Base-by-base conservation (phyloP, 2,888 invertebrate species). In the Catocala nupta region DNA sequence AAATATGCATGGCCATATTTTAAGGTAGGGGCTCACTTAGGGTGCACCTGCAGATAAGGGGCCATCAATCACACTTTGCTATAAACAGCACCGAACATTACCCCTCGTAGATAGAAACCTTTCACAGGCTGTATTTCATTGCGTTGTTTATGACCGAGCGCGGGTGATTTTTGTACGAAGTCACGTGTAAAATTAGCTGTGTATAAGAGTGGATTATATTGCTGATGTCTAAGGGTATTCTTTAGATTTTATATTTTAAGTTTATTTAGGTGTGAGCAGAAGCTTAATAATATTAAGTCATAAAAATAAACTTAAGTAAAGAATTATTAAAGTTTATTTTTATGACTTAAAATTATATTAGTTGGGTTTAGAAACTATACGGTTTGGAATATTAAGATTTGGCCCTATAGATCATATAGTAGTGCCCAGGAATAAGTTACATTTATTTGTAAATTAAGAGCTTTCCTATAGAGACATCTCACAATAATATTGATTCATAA, bases 1-100 rank as follows among this genome's bases (percentile, higher is more conserved):
- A 84, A 86, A 84, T 88, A 87, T 90, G 84, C 87, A 88, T 63
- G 73, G 71, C 83, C 88, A 87, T 90, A 89, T 87, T 88, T 87
- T 81, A 84, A 83, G 84, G 84, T 80, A 72, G 78, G 75, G 81
- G 81, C 75, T 80, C 80, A 64, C 45, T 42, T 79, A 81, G 65
- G 86, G 85, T 88, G 89, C 86, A 86, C 84, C 80, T 73, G 70
- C 75, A 87, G 91, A 91, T 91, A 92, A 92, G 85, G 81, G 85
- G 71, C 81, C 88, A 93, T 93, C 92, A 90, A 92, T 92, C 91
- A 92, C 90, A 86, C 86, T 88, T 68, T 84, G 75, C 79, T 89
- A 88, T 90, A 91, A 90, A 91, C 90, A 90, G 84, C 81, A 75
- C 71, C 71, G 72, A 74, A 72, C 65, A 59, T 74, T 70, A 70